phyloP scores from a whole-genome alignment of 30 jellyfish, hydroid and myxozoan genomes.

The Hydra vulgaris region DNA sequence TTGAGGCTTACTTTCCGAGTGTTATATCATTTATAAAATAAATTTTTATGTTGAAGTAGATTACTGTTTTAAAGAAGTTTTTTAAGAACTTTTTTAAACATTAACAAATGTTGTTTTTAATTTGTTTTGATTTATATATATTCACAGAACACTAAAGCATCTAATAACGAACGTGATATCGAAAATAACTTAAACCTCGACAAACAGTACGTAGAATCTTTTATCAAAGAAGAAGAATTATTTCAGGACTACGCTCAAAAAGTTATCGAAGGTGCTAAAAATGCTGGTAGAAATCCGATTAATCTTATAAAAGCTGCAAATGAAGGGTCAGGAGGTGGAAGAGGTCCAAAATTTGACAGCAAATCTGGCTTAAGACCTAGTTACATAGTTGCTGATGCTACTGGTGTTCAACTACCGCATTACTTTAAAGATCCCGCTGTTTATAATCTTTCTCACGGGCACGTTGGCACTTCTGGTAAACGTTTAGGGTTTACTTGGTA shows the following conservation, averaged over 20 bases:
- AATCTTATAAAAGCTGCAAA: slow-evolving; percentile 73
- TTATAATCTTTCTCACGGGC: slow-evolving; percentile 63
- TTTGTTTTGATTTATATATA: background rate
- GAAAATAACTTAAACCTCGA: slow-evolving; percentile 55
- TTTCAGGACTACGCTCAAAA: slow-evolving; percentile 74
- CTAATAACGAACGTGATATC: slow-evolving; percentile 16
- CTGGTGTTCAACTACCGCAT: slow-evolving; percentile 91
- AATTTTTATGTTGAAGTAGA: too few species aligned
- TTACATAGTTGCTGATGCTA: slow-evolving; percentile 80
- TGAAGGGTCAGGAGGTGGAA: slow-evolving; percentile 98
- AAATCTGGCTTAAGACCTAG: slow-evolving; percentile 95
- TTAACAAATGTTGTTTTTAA: background rate
- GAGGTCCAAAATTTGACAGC: slow-evolving; percentile 94
- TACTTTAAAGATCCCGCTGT: slow-evolving; percentile 62
- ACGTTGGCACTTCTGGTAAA: slow-evolving; percentile 82
- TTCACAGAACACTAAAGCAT: slow-evolving; percentile 34
- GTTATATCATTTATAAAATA: too few species aligned
- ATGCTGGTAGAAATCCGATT: slow-evolving; percentile 57
- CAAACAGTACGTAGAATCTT: slow-evolving; percentile 37
- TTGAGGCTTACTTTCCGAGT: background rate
- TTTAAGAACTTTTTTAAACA: too few species aligned
- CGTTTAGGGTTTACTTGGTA: slow-evolving; percentile 95
- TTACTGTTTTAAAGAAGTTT: too few species aligned
- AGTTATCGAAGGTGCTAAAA: slow-evolving; percentile 61
- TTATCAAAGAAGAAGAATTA: slow-evolving; percentile 68